Percentiles rank a stretch among this genome's conserved stretches.
Evolutionary conservation across 2,797 vertebrate species (phyloP).

Genomic region (Ara ararauna): DNA sequence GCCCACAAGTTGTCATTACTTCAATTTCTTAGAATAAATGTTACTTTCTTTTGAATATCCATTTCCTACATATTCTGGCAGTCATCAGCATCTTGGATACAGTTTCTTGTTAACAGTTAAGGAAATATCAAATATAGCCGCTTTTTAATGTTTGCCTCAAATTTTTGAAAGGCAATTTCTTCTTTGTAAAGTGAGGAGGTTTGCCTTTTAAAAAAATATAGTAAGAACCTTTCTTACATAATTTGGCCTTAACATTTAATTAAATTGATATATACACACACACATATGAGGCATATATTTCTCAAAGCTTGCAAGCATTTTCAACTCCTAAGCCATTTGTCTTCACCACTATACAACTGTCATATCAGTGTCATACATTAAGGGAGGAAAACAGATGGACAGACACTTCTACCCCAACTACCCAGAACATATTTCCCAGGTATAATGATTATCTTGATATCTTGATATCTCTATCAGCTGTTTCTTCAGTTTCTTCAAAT

Average conservation of each 20-base stretch:
- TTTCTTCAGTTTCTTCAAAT: background rate
- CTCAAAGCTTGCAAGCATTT: background rate
- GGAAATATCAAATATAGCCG: background rate
- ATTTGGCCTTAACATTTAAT: background rate
- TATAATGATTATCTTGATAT: background rate
- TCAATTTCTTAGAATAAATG: background rate
- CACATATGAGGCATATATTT: fast-evolving
- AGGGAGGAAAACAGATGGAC: background rate
- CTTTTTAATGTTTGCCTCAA: background rate
- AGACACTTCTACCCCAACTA: background rate
- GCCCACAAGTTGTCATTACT: background rate
- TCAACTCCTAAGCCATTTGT: background rate
- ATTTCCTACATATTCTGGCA: background rate
- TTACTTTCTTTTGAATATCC: background rate
- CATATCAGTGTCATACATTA: background rate
- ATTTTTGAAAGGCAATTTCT: background rate
- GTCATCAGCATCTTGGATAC: background rate
- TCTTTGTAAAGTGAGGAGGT: background rate
- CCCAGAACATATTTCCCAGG: background rate
- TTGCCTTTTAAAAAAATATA: background rate
- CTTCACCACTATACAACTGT: background rate
- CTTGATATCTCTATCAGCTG: background rate
- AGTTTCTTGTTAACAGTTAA: background rate
- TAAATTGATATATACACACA: background rate
- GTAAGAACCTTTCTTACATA: background rate